Percentiles rank a stretch among this genome's conserved stretches.
Conservation (phyloP, 2,888 invertebrate genomes). For the Tribolium freemani region DNA sequence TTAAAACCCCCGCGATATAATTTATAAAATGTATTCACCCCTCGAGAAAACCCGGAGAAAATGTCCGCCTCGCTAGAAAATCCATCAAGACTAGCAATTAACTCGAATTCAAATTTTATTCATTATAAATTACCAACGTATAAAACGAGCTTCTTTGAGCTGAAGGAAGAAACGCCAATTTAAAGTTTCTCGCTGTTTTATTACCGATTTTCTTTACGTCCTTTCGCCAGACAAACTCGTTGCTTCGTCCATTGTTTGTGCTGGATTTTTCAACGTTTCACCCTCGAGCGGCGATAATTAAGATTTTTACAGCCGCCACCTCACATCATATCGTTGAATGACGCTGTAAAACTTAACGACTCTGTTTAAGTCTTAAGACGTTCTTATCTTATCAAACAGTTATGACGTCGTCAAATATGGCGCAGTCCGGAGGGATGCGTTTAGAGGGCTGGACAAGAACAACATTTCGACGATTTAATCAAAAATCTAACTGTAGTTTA, state of each 20-base stretch:
- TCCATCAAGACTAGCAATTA: constrained; percentile 69
- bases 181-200: constrained; percentile 66
- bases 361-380: constrained; percentile 64
- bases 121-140: constrained; percentile 69
- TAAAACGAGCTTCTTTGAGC: constrained; percentile 68
- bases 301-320: constrained; percentile 50
- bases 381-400: constrained; percentile 67
- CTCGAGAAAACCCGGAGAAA: constrained; percentile 62
- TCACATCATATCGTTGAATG: constrained; percentile 57
- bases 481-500: not conserved
- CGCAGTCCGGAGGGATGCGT: constrained; percentile 53
- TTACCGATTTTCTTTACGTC: constrained; percentile 54
- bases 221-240: constrained; percentile 26
- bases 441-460: constrained; percentile 5
- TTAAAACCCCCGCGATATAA: constrained; percentile 64
- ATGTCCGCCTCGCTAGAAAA: constrained; percentile 65
- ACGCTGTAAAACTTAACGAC: constrained; percentile 66
- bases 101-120: constrained; percentile 70
- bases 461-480: not conserved
- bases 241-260: constrained; percentile 16
- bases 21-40: constrained; percentile 66
- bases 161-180: constrained; percentile 68
- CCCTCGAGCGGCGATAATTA: constrained; percentile 39
- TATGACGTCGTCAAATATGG: constrained; percentile 67
- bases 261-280: not conserved